Conservation (phyloP, 2,113 vertebrate genomes). For the Hiodon tergisus region DNA sequence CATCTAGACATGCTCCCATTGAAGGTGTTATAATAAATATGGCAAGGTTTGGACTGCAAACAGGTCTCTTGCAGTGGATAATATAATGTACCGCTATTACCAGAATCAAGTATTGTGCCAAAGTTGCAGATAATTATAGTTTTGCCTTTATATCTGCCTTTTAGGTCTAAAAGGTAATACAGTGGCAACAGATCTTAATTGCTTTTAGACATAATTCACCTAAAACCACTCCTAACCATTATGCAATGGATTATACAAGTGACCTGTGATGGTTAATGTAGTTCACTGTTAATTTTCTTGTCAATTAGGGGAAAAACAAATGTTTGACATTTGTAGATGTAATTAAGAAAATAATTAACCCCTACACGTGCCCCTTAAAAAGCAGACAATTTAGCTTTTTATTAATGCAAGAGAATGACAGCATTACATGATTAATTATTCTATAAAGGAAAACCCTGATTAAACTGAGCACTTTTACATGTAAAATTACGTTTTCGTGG, state of each 20-base stretch:
- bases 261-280: slow-evolving; percentile 45
- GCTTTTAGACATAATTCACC: slow-evolving; percentile 46
- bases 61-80: background rate
- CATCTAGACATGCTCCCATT: slow-evolving; percentile 50
- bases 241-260: slow-evolving; percentile 34
- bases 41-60: slow-evolving; percentile 29
- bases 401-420: slow-evolving; percentile 30
- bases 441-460: slow-evolving; percentile 18
- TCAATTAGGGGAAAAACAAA: slow-evolving; percentile 59
- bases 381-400: slow-evolving; percentile 37
- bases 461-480: slow-evolving; percentile 31
- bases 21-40: slow-evolving; percentile 55
- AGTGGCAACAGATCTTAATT: slow-evolving; percentile 42
- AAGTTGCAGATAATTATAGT: slow-evolving; percentile 53
- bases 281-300: slow-evolving; percentile 50
- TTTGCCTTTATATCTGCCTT: slow-evolving; percentile 49
- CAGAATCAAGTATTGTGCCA: slow-evolving; percentile 44
- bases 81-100: background rate
- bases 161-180: slow-evolving; percentile 46
- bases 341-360: slow-evolving; percentile 61
- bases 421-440: slow-evolving; percentile 24
- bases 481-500: slow-evolving; percentile 32
- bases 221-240: slow-evolving; percentile 47
- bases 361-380: slow-evolving; percentile 40
- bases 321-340: slow-evolving; percentile 55